These are phyloP conservation scores for Drosophila neocordata DNA, from an alignment of 1,140 invertebrate genomes.

Conservation along the genomic window DNA sequence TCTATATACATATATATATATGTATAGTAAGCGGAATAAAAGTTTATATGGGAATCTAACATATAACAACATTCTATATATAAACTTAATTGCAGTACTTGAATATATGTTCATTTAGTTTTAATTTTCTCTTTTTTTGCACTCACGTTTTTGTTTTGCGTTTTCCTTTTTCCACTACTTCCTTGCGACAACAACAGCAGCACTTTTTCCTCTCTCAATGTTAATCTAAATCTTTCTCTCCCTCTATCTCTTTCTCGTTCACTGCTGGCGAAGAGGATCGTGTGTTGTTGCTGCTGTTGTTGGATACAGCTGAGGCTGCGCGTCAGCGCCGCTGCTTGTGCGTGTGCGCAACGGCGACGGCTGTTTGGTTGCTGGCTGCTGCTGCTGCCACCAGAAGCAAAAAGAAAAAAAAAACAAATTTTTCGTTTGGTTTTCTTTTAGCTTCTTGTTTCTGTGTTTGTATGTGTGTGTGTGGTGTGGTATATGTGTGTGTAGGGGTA, in stretches of 20 bases:
- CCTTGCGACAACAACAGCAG: neutral
- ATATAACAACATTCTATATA: too few relatives aligned
- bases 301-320: slow-evolving; percentile 5
- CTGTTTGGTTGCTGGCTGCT: slow-evolving; percentile 26
- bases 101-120: too few relatives aligned
- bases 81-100: too few relatives aligned
- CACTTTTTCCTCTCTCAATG: neutral
- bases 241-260: neutral
- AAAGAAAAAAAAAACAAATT: slow-evolving; percentile 5
- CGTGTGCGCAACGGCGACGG: slow-evolving; percentile 7
- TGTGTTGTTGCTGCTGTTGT: neutral
- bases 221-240: too few relatives aligned
- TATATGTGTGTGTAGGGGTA: slow-evolving; percentile 45
- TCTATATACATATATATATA: too few relatives aligned
- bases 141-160: neutral
- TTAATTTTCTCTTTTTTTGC: neutral
- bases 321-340: slow-evolving; percentile 6
- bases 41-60: too few relatives aligned
- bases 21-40: too few relatives aligned
- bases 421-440: slow-evolving; percentile 10
- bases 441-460: neutral
- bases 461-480: slow-evolving; percentile 36
- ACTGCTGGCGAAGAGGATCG: neutral
- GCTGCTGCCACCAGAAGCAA: slow-evolving; percentile 35
- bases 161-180: neutral